A percentile compares a stretch with the other conserved stretches of the same genome.
These are phyloP conservation scores for Anser brachyrhynchus DNA, from an alignment of 2,113 vertebrate genomes.

Conservation along the genomic window DNA sequence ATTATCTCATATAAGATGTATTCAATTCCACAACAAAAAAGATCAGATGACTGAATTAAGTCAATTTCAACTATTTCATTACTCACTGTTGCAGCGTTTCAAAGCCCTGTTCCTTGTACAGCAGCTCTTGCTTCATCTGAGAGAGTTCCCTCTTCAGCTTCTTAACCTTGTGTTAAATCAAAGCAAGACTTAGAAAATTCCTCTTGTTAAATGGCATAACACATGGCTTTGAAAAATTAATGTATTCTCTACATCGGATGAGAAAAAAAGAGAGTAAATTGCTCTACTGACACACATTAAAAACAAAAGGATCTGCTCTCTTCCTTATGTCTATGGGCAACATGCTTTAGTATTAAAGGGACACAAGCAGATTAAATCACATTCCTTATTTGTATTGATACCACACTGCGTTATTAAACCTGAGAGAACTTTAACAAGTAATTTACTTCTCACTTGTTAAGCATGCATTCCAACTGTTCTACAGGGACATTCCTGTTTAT, in stretches of 20 bases:
- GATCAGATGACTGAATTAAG: neutral
- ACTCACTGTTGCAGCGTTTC: conserved; percentile 88
- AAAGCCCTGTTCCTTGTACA: conserved; percentile 88
- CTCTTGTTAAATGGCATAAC: neutral
- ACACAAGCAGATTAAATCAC: conserved; percentile 63
- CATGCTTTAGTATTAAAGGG: conserved; percentile 50
- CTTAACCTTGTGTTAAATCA: conserved; percentile 82
- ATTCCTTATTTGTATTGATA: conserved; percentile 63
- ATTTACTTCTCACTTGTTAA: conserved; percentile 65
- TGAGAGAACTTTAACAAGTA: conserved; percentile 67
- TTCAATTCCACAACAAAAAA: neutral
- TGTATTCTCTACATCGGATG: neutral
- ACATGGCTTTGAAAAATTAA: conserved; percentile 51
- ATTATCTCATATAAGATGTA: neutral
- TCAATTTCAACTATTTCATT: conserved; percentile 58
- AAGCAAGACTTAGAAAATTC: conserved; percentile 53
- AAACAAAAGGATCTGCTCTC: conserved; percentile 36
- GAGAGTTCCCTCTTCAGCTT: conserved; percentile 86
- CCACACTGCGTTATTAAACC: conserved; percentile 72
- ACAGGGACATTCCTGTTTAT: conserved; percentile 25
- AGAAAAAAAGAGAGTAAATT: conserved; percentile 22
- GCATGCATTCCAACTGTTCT: conserved; percentile 51
- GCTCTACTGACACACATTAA: conserved; percentile 52
- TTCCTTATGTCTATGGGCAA: conserved; percentile 43
- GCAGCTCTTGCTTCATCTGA: conserved; percentile 88